A percentile compares a stretch with the other conserved stretches of the same genome.
Conservation (phyloP, 2,888 invertebrate species). For the Tromatobia lineatoria region DNA sequence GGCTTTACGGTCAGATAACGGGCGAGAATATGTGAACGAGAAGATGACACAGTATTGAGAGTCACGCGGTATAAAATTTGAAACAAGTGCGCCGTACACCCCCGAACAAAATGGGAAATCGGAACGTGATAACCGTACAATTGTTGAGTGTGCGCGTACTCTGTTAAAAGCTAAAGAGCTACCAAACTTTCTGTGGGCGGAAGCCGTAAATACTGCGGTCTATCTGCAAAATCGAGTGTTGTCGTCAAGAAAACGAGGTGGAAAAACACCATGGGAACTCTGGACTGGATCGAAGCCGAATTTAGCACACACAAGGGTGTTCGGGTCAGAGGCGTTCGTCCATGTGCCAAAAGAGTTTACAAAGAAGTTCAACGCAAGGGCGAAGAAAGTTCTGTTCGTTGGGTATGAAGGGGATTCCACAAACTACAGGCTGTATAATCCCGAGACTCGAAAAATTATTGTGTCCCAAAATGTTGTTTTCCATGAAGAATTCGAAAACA, state of each 20-base stretch:
- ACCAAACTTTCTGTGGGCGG: slow-evolving; percentile 68
- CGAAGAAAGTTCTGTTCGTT: slow-evolving; percentile 66
- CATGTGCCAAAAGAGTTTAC: slow-evolving; percentile 63
- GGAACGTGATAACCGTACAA: slow-evolving; percentile 66
- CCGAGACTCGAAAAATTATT: background rate
- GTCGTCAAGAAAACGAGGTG: slow-evolving; percentile 32
- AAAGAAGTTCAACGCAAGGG: slow-evolving; percentile 68
- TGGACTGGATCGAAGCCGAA: slow-evolving; percentile 69
- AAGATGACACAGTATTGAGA: slow-evolving; percentile 45
- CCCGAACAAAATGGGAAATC: slow-evolving; percentile 69
- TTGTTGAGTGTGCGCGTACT: slow-evolving; percentile 64
- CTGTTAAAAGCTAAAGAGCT: slow-evolving; percentile 63
- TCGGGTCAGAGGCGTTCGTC: slow-evolving; percentile 61
- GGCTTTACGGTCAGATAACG: slow-evolving; percentile 63
- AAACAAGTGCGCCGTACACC: slow-evolving; percentile 60
- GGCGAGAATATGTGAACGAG: slow-evolving; percentile 56
- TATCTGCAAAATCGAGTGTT: slow-evolving; percentile 68
- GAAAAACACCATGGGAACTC: slow-evolving; percentile 61
- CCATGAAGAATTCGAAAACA: background rate
- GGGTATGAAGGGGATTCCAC: slow-evolving; percentile 42
- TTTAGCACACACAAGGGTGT: slow-evolving; percentile 56
- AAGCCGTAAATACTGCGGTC: slow-evolving; percentile 72
- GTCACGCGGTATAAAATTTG: slow-evolving; percentile 45
- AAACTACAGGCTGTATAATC: slow-evolving; percentile 50
- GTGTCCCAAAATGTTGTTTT: slow-evolving; percentile 46